Evolutionary conservation across 2,797 vertebrate species (phyloP).

Genomic region (Amazona ochrocephala): DNA sequence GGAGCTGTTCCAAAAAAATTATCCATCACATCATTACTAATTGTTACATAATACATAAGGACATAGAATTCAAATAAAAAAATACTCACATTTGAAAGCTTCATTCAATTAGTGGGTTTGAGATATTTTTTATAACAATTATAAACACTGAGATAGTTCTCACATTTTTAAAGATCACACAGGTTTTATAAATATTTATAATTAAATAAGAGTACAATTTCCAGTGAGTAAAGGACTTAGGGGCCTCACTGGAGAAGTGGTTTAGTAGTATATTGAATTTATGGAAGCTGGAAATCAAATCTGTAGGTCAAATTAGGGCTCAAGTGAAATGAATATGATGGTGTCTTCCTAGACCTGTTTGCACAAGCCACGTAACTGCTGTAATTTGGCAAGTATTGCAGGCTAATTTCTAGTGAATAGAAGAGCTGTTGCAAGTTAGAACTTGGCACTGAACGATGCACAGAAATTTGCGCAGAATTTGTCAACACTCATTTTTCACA

Average conservation of each 20-base stretch:
- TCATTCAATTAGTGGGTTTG: constrained; percentile 60
- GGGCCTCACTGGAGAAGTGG: not conserved
- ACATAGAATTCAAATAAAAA: constrained; percentile 81
- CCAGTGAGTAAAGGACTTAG: not conserved
- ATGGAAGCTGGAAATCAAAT: constrained; percentile 34
- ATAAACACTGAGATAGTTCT: constrained; percentile 67
- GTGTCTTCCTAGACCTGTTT: constrained; percentile 9
- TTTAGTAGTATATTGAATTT: constrained; percentile 24
- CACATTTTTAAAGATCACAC: constrained; percentile 53
- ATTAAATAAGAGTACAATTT: constrained; percentile 39
- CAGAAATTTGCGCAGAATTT: constrained; percentile 49
- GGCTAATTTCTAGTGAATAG: constrained; percentile 32
- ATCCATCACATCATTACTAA: constrained; percentile 84
- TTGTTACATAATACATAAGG: constrained; percentile 86
- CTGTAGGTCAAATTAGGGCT: constrained; percentile 22
- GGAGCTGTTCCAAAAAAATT: constrained; percentile 86
- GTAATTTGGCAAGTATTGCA: constrained; percentile 6
- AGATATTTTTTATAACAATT: constrained; percentile 72
- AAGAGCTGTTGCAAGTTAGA: constrained; percentile 17
- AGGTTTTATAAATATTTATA: constrained; percentile 67
- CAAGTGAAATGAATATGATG: not conserved
- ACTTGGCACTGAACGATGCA: not conserved
- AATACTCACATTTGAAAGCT: constrained; percentile 78
- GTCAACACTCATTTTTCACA: constrained; percentile 45
- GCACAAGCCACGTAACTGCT: constrained; percentile 2